phyloP scores from a whole-genome alignment of 2,797 vertebrate species.

The Prionace glauca region DNA sequence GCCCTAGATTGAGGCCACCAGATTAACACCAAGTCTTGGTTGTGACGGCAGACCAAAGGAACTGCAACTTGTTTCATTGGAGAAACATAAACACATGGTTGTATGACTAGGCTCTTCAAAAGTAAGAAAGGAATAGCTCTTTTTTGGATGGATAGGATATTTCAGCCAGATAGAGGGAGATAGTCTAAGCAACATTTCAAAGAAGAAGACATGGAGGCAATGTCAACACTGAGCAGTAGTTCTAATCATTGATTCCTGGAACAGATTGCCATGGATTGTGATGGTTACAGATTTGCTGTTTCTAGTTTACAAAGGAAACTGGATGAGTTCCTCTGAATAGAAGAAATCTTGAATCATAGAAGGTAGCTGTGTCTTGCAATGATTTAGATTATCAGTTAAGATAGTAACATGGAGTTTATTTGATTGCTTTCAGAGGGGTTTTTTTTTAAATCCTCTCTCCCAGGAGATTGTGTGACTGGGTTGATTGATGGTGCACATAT shows the following conservation, averaged over 20 bases:
- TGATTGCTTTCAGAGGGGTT: not conserved
- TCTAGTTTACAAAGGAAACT: not conserved
- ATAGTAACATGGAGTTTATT: not conserved
- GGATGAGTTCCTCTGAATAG: not conserved
- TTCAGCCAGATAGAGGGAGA: not conserved
- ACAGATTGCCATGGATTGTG: not conserved
- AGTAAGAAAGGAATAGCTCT: not conserved
- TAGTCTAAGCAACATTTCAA: not conserved
- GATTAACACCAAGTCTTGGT: not conserved
- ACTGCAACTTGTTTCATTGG: not conserved
- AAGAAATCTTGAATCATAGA: not conserved
- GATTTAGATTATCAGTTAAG: not conserved
- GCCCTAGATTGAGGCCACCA: not conserved
- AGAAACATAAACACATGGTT: not conserved
- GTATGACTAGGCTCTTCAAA: not conserved
- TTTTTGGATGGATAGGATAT: not conserved
- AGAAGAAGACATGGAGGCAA: not conserved
- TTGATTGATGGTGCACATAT: not conserved
- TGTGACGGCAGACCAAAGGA: no score
- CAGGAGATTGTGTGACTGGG: not conserved
- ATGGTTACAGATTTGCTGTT: not conserved
- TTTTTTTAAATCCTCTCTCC: not conserved
- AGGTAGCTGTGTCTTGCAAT: not conserved
- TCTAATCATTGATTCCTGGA: not conserved
- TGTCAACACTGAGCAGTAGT: not conserved